Evolutionary conservation across 2,797 vertebrate species (phyloP).

Genomic region (Chelmon rostratus): DNA sequence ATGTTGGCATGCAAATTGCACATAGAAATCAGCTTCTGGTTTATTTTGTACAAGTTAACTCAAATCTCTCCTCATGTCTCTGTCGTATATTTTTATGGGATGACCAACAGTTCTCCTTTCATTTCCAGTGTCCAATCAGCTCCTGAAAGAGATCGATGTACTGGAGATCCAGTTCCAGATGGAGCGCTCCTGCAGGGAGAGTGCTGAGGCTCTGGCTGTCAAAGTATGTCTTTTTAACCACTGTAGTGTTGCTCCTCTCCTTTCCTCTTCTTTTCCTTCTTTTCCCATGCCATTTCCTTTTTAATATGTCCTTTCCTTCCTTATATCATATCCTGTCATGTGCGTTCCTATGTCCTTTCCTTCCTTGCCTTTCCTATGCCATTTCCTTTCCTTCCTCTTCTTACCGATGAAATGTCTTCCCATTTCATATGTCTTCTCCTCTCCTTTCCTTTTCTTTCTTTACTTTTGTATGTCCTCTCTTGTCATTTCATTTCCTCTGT

Average conservation of each 20-base stretch:
- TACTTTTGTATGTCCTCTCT: too few species aligned
- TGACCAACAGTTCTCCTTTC: neutral
- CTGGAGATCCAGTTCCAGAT: slow-evolving; percentile 87
- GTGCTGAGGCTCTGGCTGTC: slow-evolving; percentile 80
- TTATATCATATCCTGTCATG: neutral
- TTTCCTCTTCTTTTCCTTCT: neutral
- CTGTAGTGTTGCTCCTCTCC: neutral
- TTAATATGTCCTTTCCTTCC: neutral
- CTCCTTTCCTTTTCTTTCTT: neutral
- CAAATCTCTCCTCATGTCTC: neutral
- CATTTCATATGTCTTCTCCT: neutral
- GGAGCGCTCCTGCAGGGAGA: slow-evolving; percentile 83
- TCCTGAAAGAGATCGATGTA: slow-evolving; percentile 86
- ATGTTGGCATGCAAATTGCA: neutral
- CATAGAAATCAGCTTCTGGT: neutral
- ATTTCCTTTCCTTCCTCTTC: neutral
- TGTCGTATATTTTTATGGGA: neutral
- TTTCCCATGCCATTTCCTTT: neutral
- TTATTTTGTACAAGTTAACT: neutral
- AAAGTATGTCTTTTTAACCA: slow-evolving; percentile 74
- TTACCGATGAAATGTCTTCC: too few species aligned
- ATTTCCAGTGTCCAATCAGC: slow-evolving; percentile 81
- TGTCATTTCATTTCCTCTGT: too few species aligned
- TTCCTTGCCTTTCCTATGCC: neutral
- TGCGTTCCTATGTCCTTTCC: neutral